Evolutionary conservation across 1,140 invertebrate genomes (phyloP), one percentile per base, ranked within the genome.

Genomic region (Anastrepha obliqua): DNA sequence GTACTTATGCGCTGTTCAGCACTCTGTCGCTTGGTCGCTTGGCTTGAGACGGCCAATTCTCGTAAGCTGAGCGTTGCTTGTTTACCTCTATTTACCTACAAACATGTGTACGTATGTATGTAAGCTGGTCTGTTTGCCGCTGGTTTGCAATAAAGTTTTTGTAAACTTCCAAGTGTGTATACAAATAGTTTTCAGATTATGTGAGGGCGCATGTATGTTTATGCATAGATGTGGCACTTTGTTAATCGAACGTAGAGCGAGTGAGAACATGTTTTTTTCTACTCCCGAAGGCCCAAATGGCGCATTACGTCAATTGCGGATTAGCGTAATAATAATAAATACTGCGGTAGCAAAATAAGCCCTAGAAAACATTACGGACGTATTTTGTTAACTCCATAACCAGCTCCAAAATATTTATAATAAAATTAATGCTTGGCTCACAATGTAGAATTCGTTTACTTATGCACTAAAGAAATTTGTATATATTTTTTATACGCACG

Each of bases 271-370:
- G 39, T 42, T 15, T 44, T 47, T 17, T 74, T 74, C 11, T 15
- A 6, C 6, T 11, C 51, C 0, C 51, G 11, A 55, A 55, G 6
- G 51, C 2, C 42, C 15, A 74, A 67, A 17, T 47, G 67, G 67
- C 67, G 9, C 8, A 44, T 74, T 74, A 74, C 67, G 67, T 74
- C 67, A 74, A 44, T 74, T 74, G 39, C 67, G 67, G 13, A 15
- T 44, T 8, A 74, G 67, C 67, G 67, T 74, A 74, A 74, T 39
- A 67, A 67, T 29, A 29, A 0, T 29, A 29, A 20, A 29, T 20
- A 39, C 3, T 39, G 3, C 42, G 67, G 67, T 74, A 74, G 67
- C 13, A 47, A 74, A 74, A 15, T 67, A 39, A 67, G 62, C 20
- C 62, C 62, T 20, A 20, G 62, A 64, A 64, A 64, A 64, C n/a